Base-by-base conservation (phyloP, 2,113 vertebrate species). In the Ivindomyrus marchei region DNA sequence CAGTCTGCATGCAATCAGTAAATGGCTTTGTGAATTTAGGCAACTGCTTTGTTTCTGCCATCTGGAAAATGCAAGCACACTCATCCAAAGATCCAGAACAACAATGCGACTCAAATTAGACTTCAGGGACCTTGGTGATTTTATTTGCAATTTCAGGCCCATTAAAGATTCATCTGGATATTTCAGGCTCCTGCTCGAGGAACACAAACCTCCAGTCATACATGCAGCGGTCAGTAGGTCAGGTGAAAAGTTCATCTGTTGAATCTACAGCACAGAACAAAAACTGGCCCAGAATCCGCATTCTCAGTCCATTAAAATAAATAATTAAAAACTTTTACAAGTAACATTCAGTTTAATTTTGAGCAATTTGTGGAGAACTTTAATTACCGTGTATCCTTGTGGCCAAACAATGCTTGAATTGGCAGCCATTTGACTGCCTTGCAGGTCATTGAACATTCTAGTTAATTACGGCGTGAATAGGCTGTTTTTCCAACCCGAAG, bases 401-500 rank as follows among this genome's bases (percentile, higher is more conserved):
- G 96, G 97, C 96, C 96, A 97, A 97, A 97, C 96, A 96, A 97
- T 95, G 96, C 95, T 95, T 96, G 96, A 96, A 96, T 96, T 96
- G 96, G 97, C 97, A 97, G 96, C 95, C 95, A 96, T 97, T 97
- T 96, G 94, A 97, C 97, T 96, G 95, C 96, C 96, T 97, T 96
- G 96, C 96, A 97, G 97, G 96, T 97, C 97, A 97, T 96, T 96
- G 96, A 97, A 96, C 96, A 96, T 97, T 97, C 97, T 96, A 96
- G 96, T 97, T 97, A 97, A 98, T 98, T 97, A 98, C 97, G 96
- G 96, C 96, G 95, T 96, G 96, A 97, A 96, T 97, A 96, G 96
- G 96, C 97, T 96, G 96, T 96, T 97, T 97, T 96, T 97, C 95
- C 96, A 95, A 96, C 96, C 96, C 97, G 97, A 97, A 96, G 96